These are phyloP conservation scores for Aporophyla nigra DNA, from an alignment of 2,888 invertebrate species.

Conservation along the genomic window DNA sequence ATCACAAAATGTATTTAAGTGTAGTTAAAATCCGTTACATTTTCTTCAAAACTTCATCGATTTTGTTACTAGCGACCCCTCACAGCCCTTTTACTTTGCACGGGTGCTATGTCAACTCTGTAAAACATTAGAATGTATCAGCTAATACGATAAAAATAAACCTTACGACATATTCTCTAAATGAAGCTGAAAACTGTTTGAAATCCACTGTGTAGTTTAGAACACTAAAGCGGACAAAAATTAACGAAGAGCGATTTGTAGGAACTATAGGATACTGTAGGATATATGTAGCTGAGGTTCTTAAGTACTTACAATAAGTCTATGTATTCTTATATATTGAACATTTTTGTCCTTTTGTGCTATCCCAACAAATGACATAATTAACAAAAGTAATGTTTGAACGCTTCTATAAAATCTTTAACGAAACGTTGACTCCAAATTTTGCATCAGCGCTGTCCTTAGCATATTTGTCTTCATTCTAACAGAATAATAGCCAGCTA, in stretches of 20 bases:
- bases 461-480: constrained; percentile 65
- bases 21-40: too few species aligned
- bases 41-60: too few species aligned
- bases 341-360: neutral
- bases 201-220: neutral
- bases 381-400: neutral
- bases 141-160: neutral
- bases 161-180: neutral
- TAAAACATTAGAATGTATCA: neutral
- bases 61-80: neutral
- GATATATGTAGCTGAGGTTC: neutral
- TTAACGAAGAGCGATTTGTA: neutral
- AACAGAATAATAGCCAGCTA: constrained; percentile 74
- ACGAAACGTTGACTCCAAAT: neutral
- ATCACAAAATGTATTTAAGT: too few species aligned
- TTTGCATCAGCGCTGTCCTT: constrained; percentile 23
- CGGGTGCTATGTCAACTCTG: too few species aligned
- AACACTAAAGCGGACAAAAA: neutral
- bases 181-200: neutral
- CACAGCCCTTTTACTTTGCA: too few species aligned
- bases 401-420: neutral
- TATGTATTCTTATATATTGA: neutral
- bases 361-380: neutral
- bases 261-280: too few species aligned
- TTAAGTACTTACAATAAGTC: neutral